Evolutionary conservation across 1,140 invertebrate genomes (phyloP), one percentile per base, ranked within the genome.

Genomic region (Leptinotarsa undecemlineata): DNA sequence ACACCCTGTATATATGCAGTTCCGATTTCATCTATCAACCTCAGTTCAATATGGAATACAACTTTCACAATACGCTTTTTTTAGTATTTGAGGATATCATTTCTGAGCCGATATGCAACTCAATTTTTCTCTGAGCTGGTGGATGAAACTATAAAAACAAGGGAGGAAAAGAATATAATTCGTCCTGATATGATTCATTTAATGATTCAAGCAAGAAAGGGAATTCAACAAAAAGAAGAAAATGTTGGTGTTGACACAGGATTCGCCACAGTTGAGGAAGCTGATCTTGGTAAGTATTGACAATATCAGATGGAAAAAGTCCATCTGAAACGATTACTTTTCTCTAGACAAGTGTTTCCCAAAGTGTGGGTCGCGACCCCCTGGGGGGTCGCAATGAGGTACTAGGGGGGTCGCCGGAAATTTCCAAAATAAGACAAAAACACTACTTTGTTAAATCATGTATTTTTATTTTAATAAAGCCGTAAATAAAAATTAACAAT

Each of bases 231-330:
- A 2, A 48, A 73, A 15, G 78, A 81, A 21, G 70, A 76, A 47
- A 62, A 77, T 13, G 78, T 71, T 17, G 77, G 79, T 48, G 88
- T 89, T 21, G 76, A 77, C 70, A 82, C 74, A 79, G 88, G 80
- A 17, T 89, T 87, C 76, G 84, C 86, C 26, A 85, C 86, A 8
- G 86, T 86, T 33, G 82, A 86, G 76, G 84, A 85, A 84, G 81
- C 85, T 62, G 68, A 75, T 64, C 68, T 86, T 75, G 76, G 86
- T 79, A n/a, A 57, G 51, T 57, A n/a, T n/a, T n/a, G 15, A 57
- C 51, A 33, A 8, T 0, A 11, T 11, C 26, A 33, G 26, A 11
- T 42, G 8, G 8, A 11, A 42, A 42, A 11, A 42, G 8, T 42
- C 8, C 6, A 11, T 42, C 8, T 42, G 0, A 3, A 42, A 42